phyloP scores from a whole-genome alignment of 1,140 invertebrate species.

The Schlechtendalia chinensis region DNA sequence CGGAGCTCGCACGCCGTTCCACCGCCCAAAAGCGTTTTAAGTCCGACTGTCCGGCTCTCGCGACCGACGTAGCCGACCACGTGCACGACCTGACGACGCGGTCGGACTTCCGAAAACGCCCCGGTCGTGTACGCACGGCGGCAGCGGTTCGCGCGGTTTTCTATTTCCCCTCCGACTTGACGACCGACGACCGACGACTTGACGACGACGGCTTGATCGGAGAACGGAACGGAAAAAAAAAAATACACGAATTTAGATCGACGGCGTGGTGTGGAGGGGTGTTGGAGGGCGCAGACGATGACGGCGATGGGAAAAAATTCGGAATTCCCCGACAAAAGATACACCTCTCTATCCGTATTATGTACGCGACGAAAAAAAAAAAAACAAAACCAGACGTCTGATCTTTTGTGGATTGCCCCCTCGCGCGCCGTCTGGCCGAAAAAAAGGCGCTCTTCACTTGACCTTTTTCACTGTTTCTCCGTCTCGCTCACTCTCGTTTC shows the following conservation, averaged over 20 bases:
- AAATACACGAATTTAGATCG: slow-evolving; percentile 26
- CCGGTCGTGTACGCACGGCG: neutral
- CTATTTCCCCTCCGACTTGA: too few species aligned
- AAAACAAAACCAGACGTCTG: slow-evolving; percentile 46
- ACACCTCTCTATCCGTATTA: too few species aligned
- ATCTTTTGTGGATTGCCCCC: slow-evolving; percentile 47
- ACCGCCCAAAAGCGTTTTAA: slow-evolving; percentile 48
- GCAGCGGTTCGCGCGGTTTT: too few species aligned
- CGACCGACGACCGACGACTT: too few species aligned
- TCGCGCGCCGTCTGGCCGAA: slow-evolving; percentile 21
- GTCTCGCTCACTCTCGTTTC: neutral
- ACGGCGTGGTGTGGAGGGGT: too few species aligned
- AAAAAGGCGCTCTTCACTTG: slow-evolving; percentile 46
- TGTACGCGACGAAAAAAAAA: too few species aligned
- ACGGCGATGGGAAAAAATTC: slow-evolving; percentile 40
- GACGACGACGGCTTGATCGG: too few species aligned
- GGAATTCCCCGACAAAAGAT: slow-evolving; percentile 38
- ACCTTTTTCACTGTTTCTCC: slow-evolving; percentile 31
- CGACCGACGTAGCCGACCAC: slow-evolving; percentile 17
- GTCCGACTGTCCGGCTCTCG: slow-evolving; percentile 44
- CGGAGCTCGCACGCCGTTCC: neutral
- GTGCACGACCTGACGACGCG: neutral
- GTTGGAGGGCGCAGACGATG: too few species aligned
- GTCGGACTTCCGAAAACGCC: slow-evolving; percentile 17
- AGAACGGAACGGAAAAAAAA: too few species aligned